Base-by-base conservation (phyloP, 2,113 vertebrate species). In the Struthidea cinerea region DNA sequence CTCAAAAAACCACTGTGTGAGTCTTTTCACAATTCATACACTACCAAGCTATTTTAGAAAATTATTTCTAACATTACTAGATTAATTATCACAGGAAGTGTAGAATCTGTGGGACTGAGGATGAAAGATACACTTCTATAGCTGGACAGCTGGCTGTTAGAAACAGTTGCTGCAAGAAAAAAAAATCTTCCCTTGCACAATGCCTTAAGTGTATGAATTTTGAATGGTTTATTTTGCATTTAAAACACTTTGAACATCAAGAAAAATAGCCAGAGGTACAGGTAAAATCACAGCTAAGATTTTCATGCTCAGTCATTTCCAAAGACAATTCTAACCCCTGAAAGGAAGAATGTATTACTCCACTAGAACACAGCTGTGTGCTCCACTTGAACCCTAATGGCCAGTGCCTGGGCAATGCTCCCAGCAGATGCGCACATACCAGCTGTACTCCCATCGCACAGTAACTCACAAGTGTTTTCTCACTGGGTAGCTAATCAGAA, bases 361-460 rank as follows among this genome's bases (percentile, higher is more conserved):
- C 55, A 6, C 59, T 26, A 10, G 49, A 84, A 93, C 59, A 80
- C 77, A 74, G 63, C 87, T 84, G 64, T 55, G 81, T 53, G 87
- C 90, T 81, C 69, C 64, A 46, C 47, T 28, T 87, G 90, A 94
- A 89, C 69, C 55, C 69, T 12, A 7, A 50, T 32, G 60, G 49
- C 53, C 71, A 59, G 24, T 8, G 59, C 44, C 74, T 84, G 49
- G 5, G 81, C 81, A 82, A 32, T 27, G 19, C 68, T 61, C 32
- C 11, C 81, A 30, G 68, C 55, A 74, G 23, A 80, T 42, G 4
- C 5, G 0, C 77, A 55, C 46, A 33, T 2, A 56, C 27, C 77
- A 24, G 33, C 21, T 0, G 1, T 10, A 20, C 27, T 84, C 63
- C 55, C 44, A 44, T 3, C 2, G 0, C 13, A 1, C 60, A 61